Evolutionary conservation across 1,140 invertebrate species (phyloP), one percentile per base, ranked within the genome.

Genomic region (Lepidotrigona ventralis): DNA sequence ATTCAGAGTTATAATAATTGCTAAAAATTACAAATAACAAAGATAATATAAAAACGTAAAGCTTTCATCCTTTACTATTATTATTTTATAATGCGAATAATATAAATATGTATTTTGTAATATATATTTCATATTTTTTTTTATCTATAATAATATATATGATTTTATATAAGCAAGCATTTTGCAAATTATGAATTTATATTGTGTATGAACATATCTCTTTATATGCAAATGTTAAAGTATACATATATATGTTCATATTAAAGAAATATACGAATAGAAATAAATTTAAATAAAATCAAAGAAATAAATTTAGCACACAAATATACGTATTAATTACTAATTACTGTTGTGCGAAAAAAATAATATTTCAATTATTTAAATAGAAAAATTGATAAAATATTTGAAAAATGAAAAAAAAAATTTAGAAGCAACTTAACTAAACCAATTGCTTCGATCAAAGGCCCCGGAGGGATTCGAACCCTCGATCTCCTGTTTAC

Each of bases 401-500:
- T 8, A 46, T 46, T 46, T 8, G 39, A 46, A 46, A 46, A 46
- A 64, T 26, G 1, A 26, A 64, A 64, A 64, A 64, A 63, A 23
- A 23, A 26, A 15, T 15, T 46, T 46, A 46, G 3, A 76, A 76
- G 39, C 58, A 77, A 76, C 19, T 19, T 8, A 6, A 63, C 12
- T 5, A 71, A 0, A 23, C 23, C 1, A 46, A 17, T 39, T 23
- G 12, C 17, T 26, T 39, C 6, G 12, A 46, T 46, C 79, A 64
- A 64, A 91, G 91, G 91, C 91, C 87, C 90, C 91, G 91, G 91
- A 85, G 91, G 91, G 91, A 92, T 91, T 92, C 91, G 91, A 92
- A 92, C 91, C 91, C 90, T 86, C 91, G 91, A 94, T 87, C 94
- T 95, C 94, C 94, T 95, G 94, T 95, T 95, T 95, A 95, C 94